Base-by-base conservation (phyloP, 1,140 invertebrate genomes). In the Drosophila grimshawi region DNA sequence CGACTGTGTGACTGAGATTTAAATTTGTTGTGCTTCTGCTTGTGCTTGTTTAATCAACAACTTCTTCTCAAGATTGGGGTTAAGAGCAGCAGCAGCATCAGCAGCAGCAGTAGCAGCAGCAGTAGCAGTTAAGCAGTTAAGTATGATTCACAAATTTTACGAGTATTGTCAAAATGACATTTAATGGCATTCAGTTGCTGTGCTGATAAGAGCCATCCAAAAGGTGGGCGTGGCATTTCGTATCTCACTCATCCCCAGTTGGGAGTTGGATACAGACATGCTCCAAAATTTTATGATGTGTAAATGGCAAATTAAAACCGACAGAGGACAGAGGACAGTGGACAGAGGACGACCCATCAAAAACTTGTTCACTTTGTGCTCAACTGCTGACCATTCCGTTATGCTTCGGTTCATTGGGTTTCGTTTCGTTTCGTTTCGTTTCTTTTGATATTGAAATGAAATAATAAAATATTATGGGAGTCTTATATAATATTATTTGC, bases 291-390 rank as follows among this genome's bases (percentile, higher is more conserved):
- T 76, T 76, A 76, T 76, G 68, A 76, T 66, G 74, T 76, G 74
- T 65, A 76, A 76, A 76, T 76, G 74, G 69, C 69, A 72, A 76
- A 71, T 64, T 64, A 71, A 76, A 76, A 60, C 49, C 68, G 46
- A 76, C 73, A 59, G 59, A 45, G 46, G 45, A 49, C 43, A 10
- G 2, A 39, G 10, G 7, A 39, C 19, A 19, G 19, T 0, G 10
- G 7, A 39, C 19, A 39, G 37, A 10, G 10, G 39, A 41, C 10
- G n/a, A 43, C 39, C 19, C 19, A 19, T 19, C 49, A 32, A 19
- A 60, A 63, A 29, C 32, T 41, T 4, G 4, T 32, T 43, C 33
- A 4, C 51, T 19, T 19, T 19, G 19, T 53, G 45, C 3, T 1
- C 10, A 4, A 4, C 39, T 39, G 10, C 63, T 66, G 63, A 59